Evolutionary conservation across 1,140 invertebrate genomes (phyloP).

Genomic region (Contarinia nasturtii): DNA sequence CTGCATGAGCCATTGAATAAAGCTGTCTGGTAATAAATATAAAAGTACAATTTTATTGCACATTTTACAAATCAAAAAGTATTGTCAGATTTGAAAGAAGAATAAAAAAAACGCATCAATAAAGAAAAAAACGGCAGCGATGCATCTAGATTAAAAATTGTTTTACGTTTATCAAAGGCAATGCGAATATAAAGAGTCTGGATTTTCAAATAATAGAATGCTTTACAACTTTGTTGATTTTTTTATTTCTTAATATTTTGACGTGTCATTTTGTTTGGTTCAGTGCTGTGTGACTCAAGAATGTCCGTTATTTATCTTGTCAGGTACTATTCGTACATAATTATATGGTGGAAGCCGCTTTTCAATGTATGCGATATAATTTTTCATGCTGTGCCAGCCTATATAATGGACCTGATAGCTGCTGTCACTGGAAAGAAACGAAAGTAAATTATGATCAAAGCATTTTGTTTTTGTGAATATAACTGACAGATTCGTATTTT

Average conservation of each 20-base stretch:
- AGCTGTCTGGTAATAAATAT: conserved; percentile 13
- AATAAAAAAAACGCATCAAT: neutral
- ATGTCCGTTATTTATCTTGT: neutral
- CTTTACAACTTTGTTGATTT: neutral
- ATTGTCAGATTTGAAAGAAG: neutral
- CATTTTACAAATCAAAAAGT: neutral
- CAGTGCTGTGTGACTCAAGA: neutral
- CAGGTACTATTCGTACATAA: conserved; percentile 25
- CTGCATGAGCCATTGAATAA: conserved; percentile 23
- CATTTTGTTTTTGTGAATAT: neutral
- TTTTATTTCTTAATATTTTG: neutral
- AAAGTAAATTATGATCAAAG: conserved; percentile 27
- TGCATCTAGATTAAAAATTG: neutral
- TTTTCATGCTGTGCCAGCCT: conserved; percentile 37
- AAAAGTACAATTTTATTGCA: neutral
- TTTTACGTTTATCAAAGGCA: neutral
- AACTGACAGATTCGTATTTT: too few species aligned
- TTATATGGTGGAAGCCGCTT: conserved; percentile 23
- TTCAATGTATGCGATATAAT: conserved; percentile 26
- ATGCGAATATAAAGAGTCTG: neutral
- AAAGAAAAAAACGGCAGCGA: neutral
- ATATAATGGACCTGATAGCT: conserved; percentile 31
- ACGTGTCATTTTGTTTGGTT: neutral
- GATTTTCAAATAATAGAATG: neutral
- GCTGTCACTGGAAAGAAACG: conserved; percentile 35